phyloP scores from a whole-genome alignment of 2,113 vertebrate genomes.

The Condylura cristata region DNA sequence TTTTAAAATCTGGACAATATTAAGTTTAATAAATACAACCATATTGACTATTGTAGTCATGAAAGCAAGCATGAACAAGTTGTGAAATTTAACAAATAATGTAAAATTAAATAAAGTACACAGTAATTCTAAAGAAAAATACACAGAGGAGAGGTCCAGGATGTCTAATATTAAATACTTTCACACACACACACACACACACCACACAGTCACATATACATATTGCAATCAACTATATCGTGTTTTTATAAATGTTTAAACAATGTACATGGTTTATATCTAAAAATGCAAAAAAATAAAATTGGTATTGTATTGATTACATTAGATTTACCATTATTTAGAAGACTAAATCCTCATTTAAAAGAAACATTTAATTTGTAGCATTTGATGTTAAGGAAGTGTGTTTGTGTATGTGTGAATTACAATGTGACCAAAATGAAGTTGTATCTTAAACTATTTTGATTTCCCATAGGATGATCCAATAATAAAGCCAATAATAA shows the following conservation, averaged over 20 bases:
- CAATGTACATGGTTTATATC: neutral
- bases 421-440: neutral
- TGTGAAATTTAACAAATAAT: neutral
- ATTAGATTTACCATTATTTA: neutral
- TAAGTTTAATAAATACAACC: neutral
- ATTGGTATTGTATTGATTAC: neutral
- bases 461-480: neutral
- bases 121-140: conserved; percentile 18
- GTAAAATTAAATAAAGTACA: neutral
- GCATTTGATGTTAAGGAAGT: neutral
- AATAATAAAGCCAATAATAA: neutral
- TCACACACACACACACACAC: neutral
- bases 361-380: neutral
- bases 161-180: neutral
- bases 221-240: neutral
- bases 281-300: neutral
- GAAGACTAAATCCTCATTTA: neutral
- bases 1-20: neutral
- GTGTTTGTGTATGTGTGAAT: neutral
- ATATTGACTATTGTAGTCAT: neutral
- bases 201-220: neutral
- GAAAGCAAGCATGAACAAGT: neutral
- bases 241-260: neutral
- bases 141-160: neutral
- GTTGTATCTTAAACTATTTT: neutral